Evolutionary conservation across 2,113 vertebrate genomes (phyloP).

Genomic region (Eptatretus burgeri): DNA sequence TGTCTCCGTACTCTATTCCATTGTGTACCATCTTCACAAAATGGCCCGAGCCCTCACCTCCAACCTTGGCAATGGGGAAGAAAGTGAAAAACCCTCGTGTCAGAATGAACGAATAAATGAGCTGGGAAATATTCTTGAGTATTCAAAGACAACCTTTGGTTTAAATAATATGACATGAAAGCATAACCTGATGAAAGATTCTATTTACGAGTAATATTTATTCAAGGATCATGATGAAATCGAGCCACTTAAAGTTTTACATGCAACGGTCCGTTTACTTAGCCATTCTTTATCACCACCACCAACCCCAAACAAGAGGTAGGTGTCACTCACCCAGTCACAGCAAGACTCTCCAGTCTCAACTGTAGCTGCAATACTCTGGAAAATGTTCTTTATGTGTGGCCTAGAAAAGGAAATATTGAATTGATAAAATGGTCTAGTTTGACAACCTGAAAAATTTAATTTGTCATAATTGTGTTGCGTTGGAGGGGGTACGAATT

Average conservation of each 20-base stretch:
- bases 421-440: not conserved
- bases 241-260: not conserved
- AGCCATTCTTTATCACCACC: not conserved
- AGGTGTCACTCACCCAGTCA: slow-evolving; percentile 46
- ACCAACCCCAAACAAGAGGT: not conserved
- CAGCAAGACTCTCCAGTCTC: slow-evolving; percentile 78
- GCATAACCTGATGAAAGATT: too few species aligned
- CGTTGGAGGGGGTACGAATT: too few species aligned
- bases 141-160: too few species aligned
- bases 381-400: slow-evolving; percentile 78
- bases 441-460: too few species aligned
- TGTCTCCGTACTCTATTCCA: slow-evolving; percentile 94
- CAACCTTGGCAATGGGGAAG: slow-evolving; percentile 28
- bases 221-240: not conserved
- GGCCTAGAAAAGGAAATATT: slow-evolving; percentile 25
- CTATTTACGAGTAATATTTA: not conserved
- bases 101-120: too few species aligned
- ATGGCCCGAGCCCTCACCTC: slow-evolving; percentile 68
- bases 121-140: too few species aligned
- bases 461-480: too few species aligned
- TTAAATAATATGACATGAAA: too few species aligned
- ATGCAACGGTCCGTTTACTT: not conserved
- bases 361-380: slow-evolving; percentile 75
- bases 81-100: not conserved
- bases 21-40: slow-evolving; percentile 99